Evolutionary conservation across 1,140 invertebrate species (phyloP).

Genomic region (Drosophila rufa): DNA sequence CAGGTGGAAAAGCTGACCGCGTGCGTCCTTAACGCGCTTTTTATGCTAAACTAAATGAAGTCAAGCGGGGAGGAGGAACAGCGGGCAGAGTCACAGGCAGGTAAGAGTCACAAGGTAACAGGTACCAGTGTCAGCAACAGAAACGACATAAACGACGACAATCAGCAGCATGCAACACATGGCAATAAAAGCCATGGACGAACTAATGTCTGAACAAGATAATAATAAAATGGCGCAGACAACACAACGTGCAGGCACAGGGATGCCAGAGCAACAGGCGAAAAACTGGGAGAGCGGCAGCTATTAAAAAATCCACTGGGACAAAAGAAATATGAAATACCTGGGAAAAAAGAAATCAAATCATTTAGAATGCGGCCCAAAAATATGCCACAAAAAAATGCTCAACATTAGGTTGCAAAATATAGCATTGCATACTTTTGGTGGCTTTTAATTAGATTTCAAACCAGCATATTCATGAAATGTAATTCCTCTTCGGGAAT

Average conservation of each 20-base stretch:
- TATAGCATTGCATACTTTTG: not conserved
- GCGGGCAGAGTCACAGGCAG: not conserved
- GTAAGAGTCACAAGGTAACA: not conserved
- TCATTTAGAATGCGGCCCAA: not conserved
- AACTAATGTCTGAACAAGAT: conserved; percentile 33
- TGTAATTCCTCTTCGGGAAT: too few relatives aligned
- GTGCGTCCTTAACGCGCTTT: conserved; percentile 66
- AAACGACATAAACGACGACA: conserved; percentile 13
- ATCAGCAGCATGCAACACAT: conserved; percentile 20
- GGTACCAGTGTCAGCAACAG: conserved; percentile 1
- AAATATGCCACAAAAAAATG: not conserved
- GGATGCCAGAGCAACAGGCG: conserved; percentile 16
- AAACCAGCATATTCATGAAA: too few relatives aligned
- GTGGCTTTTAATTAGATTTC: not conserved
- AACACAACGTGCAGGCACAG: not conserved
- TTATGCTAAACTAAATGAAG: conserved; percentile 80
- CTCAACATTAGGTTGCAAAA: not conserved
- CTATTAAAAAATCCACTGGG: conserved; percentile 3
- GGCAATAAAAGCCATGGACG: conserved; percentile 18
- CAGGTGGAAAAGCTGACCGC: conserved; percentile 43
- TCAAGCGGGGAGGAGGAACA: conserved; percentile 17
- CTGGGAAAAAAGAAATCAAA: not conserved
- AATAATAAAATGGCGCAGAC: conserved; percentile 26
- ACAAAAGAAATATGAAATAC: not conserved
- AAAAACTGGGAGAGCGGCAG: not conserved